phyloP scores from a whole-genome alignment of 1,140 invertebrate species.

The Drosophila paulistorum region DNA sequence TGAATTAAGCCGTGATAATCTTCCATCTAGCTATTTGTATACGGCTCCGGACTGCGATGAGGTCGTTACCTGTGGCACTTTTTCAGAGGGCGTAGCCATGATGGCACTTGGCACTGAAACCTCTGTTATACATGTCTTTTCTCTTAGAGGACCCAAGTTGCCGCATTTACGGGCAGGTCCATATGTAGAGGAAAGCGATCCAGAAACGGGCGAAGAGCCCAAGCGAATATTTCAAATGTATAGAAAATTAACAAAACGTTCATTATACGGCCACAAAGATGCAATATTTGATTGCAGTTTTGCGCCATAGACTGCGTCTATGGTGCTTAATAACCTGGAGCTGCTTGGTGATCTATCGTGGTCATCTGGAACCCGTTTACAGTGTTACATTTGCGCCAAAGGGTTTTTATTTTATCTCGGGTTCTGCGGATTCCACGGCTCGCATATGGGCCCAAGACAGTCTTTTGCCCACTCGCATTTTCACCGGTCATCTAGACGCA shows the following conservation, averaged over 20 bases:
- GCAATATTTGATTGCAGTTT: slow-evolving; percentile 41
- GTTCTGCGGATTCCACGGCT: slow-evolving; percentile 50
- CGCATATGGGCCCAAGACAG: slow-evolving; percentile 59
- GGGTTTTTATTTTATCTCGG: slow-evolving; percentile 54
- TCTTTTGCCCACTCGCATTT: slow-evolving; percentile 24
- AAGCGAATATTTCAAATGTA: slow-evolving; percentile 40
- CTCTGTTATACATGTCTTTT: slow-evolving; percentile 34
- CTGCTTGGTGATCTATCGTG: slow-evolving; percentile 58
- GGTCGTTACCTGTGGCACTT: slow-evolving; percentile 47
- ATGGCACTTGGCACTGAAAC: slow-evolving; percentile 44
- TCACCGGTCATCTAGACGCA: slow-evolving; percentile 49
- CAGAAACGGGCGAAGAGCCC: slow-evolving; percentile 27
- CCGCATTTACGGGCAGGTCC: slow-evolving; percentile 43
- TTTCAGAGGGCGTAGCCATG: slow-evolving; percentile 44
- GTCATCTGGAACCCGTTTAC: slow-evolving; percentile 34
- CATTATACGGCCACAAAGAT: slow-evolving; percentile 45
- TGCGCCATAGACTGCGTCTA: slow-evolving; percentile 41
- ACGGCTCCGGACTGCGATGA: slow-evolving; percentile 21
- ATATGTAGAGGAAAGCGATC: slow-evolving; percentile 22
- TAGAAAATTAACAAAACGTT: slow-evolving; percentile 26
- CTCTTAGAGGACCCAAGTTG: slow-evolving; percentile 48
- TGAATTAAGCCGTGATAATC: slow-evolving; percentile 14
- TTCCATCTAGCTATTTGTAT: slow-evolving; percentile 55
- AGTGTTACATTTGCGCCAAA: slow-evolving; percentile 45
- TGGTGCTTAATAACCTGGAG: slow-evolving; percentile 62